phyloP scores from a whole-genome alignment of 2,797 vertebrate species.

The Urophycis tenuis region DNA sequence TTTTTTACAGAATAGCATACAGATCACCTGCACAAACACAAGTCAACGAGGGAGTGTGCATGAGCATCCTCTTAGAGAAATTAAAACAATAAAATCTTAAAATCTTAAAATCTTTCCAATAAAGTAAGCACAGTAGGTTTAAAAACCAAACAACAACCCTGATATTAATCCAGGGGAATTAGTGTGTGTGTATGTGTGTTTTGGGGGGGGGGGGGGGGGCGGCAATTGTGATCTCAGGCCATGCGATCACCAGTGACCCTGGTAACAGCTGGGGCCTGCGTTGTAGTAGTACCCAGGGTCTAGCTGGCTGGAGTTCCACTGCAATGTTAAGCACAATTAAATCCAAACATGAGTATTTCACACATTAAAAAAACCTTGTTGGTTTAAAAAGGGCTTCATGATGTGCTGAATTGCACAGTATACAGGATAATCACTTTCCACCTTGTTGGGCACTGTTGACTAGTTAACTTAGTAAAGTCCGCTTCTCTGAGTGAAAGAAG shows the following conservation, averaged over 20 bases:
- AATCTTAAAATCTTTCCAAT: neutral
- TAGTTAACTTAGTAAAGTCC: neutral
- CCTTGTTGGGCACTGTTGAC: neutral
- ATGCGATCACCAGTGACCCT: constrained; percentile 65
- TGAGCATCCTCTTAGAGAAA: neutral
- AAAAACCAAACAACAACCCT: neutral
- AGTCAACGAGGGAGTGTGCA: constrained; percentile 13
- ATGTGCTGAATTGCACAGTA: neutral
- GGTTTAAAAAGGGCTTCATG: no score
- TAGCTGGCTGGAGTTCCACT: constrained; percentile 75
- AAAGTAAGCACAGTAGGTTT: neutral
- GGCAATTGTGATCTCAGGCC: neutral
- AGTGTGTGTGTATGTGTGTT: neutral
- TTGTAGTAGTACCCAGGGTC: constrained; percentile 69
- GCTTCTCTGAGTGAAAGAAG: no score
- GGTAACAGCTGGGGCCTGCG: constrained; percentile 49
- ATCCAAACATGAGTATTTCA: constrained; percentile 4
- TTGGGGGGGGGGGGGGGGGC: neutral
- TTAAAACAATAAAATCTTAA: neutral
- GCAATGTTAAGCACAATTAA: constrained; percentile 44
- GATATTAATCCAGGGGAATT: neutral
- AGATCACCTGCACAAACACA: constrained; percentile 29
- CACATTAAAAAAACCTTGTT: neutral
- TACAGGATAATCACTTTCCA: neutral
- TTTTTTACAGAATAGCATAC: neutral